Conservation (phyloP, 2,113 vertebrate genomes). For the Carlito syrichta region DNA sequence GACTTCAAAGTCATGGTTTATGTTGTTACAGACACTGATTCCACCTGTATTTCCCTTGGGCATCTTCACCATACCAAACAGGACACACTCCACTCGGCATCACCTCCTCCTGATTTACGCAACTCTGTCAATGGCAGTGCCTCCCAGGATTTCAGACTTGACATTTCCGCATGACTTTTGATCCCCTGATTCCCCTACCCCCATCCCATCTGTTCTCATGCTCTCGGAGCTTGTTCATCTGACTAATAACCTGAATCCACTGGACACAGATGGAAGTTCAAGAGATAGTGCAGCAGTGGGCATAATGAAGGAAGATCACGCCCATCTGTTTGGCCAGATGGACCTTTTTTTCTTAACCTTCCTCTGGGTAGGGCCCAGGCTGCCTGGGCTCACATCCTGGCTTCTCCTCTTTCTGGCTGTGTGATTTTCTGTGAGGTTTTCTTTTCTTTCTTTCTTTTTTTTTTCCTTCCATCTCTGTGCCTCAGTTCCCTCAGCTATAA, state of each 20-base stretch:
- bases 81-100: background rate
- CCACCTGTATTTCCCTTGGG: background rate
- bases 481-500: background rate
- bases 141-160: background rate
- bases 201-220: background rate
- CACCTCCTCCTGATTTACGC: background rate
- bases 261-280: background rate
- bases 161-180: background rate
- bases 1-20: background rate
- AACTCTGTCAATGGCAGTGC: background rate
- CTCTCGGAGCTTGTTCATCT: background rate
- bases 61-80: background rate
- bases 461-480: background rate
- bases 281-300: background rate
- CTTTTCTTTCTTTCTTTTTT: too few species aligned
- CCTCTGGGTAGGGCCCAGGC: background rate
- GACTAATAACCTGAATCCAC: background rate
- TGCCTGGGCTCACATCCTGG: background rate
- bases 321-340: background rate
- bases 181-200: too few species aligned
- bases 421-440: background rate
- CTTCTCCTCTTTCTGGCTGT: background rate
- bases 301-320: background rate
- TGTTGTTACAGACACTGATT: background rate
- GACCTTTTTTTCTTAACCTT: background rate